Evolutionary conservation across 2,113 vertebrate species (phyloP).

Genomic region (Rhipidura dahli): DNA sequence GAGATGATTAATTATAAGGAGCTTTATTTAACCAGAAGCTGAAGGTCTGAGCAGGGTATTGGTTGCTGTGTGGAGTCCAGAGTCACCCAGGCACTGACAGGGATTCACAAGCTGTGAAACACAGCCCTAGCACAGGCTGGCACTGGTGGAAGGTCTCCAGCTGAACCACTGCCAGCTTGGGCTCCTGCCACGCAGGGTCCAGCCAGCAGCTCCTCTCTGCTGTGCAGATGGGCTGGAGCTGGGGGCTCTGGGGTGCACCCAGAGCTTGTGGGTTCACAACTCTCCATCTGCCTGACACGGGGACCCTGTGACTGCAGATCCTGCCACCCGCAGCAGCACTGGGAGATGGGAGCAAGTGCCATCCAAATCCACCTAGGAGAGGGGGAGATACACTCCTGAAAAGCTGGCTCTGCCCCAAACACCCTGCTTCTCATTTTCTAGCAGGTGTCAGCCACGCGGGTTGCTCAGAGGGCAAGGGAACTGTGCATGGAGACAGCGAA

Average conservation of each 20-base stretch:
- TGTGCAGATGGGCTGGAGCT: neutral
- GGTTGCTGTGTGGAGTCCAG: neutral
- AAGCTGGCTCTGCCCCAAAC: neutral
- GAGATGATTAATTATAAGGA: neutral
- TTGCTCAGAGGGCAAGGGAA: neutral
- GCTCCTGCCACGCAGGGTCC: neutral
- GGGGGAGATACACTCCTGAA: rapidly evolving
- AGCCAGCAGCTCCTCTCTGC: neutral
- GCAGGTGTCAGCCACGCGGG: neutral
- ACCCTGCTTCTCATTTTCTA: neutral
- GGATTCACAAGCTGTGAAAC: neutral
- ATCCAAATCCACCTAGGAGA: neutral
- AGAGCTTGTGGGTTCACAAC: neutral
- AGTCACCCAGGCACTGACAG: neutral
- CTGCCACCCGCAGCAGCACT: neutral
- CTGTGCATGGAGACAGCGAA: neutral
- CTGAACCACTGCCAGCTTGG: neutral
- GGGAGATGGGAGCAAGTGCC: neutral
- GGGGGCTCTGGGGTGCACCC: neutral
- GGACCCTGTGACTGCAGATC: neutral
- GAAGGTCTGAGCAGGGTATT: neutral
- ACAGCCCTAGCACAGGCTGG: neutral
- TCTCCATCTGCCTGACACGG: neutral
- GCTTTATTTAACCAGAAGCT: neutral
- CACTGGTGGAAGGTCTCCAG: neutral